A percentile compares a stretch with the other conserved stretches of the same genome.
These are phyloP conservation scores for Leptinotarsa peninsularis DNA, from an alignment of 2,888 invertebrate genomes.

Conservation along the genomic window DNA sequence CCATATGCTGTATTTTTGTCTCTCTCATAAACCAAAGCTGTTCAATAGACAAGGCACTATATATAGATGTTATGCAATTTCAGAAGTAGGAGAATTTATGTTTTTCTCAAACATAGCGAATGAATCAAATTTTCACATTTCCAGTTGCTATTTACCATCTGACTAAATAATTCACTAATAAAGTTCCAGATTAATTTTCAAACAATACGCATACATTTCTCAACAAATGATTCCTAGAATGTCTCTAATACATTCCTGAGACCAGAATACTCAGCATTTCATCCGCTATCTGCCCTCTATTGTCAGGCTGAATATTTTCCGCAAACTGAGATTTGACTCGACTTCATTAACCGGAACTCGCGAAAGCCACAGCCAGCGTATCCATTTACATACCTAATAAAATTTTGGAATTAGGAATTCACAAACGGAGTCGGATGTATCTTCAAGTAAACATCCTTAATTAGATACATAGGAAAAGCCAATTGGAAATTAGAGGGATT, in stretches of 20 bases:
- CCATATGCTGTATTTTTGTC: too few species aligned
- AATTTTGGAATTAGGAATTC: constrained; percentile 6
- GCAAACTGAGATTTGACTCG: not conserved
- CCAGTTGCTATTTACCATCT: too few species aligned
- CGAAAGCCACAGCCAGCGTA: constrained; percentile 2
- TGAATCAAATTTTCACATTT: too few species aligned
- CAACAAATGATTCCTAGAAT: too few species aligned
- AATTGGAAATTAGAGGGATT: constrained; percentile 22
- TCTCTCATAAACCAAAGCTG: too few species aligned
- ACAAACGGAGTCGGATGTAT: constrained; percentile 21
- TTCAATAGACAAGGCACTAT: too few species aligned
- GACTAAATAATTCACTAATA: too few species aligned
- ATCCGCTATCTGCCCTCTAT: not conserved
- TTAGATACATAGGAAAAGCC: constrained; percentile 11
- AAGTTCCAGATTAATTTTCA: too few species aligned
- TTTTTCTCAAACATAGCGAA: too few species aligned
- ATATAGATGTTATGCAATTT: too few species aligned
- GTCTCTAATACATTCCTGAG: not conserved
- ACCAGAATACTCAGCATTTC: not conserved
- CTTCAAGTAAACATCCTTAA: constrained; percentile 16
- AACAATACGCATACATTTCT: too few species aligned
- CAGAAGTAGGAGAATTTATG: too few species aligned
- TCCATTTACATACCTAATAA: constrained; percentile 19
- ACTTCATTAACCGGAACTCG: constrained; percentile 4
- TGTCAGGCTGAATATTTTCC: constrained; percentile 5